Conservation (phyloP, 2,888 invertebrate species). For the Cordilura impudica region DNA sequence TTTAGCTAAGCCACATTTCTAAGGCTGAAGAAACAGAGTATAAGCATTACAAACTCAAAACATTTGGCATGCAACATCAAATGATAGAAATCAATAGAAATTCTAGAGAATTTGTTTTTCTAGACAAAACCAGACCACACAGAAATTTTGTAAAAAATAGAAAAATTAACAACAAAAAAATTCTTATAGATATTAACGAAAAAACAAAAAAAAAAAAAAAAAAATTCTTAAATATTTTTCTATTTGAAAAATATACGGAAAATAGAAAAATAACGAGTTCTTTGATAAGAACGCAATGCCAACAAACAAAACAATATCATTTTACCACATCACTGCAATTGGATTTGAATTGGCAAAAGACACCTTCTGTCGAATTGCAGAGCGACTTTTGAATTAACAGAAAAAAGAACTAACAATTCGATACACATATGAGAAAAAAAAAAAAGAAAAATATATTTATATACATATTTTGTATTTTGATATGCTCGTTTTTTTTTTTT, state of each 20-base stretch:
- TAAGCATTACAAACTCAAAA: not conserved
- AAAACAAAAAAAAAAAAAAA: not conserved
- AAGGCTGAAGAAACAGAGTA: slow-evolving; percentile 22
- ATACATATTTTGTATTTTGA: slow-evolving; percentile 17
- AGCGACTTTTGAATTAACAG: no score
- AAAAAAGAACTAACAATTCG: not conserved
- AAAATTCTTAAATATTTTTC: not conserved
- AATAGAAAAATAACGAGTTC: slow-evolving; percentile 42
- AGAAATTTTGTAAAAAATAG: slow-evolving; percentile 24
- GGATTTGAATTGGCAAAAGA: slow-evolving; percentile 16
- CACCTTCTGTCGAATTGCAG: slow-evolving; percentile 12
- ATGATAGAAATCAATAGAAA: slow-evolving; percentile 54
- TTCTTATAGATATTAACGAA: not conserved
- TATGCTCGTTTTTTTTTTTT: slow-evolving; percentile 30
- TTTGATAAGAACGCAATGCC: slow-evolving; percentile 45
- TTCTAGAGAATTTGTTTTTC: slow-evolving; percentile 47
- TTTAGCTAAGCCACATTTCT: not conserved
- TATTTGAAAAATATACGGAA: slow-evolving; percentile 12
- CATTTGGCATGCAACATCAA: slow-evolving; percentile 57
- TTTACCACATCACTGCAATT: slow-evolving; percentile 38
- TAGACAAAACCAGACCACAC: slow-evolving; percentile 54
- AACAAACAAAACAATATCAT: slow-evolving; percentile 35
- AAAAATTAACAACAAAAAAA: not conserved
- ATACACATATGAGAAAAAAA: not conserved
- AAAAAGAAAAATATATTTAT: slow-evolving; percentile 4